phyloP scores from a whole-genome alignment of 2,888 invertebrate genomes.

The Dasypogon diadema region DNA sequence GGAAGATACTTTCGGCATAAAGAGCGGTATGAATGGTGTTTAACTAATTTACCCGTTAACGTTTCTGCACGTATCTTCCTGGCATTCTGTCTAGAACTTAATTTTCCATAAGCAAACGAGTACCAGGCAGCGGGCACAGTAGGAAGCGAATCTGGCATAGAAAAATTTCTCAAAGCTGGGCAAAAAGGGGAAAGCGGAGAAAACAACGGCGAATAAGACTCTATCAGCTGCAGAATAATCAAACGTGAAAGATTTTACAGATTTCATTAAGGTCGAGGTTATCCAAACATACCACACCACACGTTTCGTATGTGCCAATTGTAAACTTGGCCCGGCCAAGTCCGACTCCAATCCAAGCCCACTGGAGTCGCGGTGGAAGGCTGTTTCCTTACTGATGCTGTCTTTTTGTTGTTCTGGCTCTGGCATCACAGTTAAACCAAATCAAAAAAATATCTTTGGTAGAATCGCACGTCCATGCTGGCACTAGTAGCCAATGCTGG shows the following conservation, averaged over 20 bases:
- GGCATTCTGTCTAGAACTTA: conserved; percentile 42
- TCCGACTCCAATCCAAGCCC: conserved; percentile 23
- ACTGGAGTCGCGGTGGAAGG: conserved; percentile 25
- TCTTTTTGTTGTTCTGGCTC: conserved; percentile 45
- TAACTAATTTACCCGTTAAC: conserved; percentile 57
- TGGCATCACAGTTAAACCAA: conserved; percentile 49
- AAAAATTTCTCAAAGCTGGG: conserved; percentile 21
- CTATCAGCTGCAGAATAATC: conserved; percentile 53
- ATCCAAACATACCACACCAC: conserved; percentile 61
- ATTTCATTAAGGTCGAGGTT: conserved; percentile 66
- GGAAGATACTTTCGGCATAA: conserved; percentile 14
- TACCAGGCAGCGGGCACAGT: neutral
- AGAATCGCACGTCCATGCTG: conserved; percentile 35
- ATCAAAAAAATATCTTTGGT: conserved; percentile 44
- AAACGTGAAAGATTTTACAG: conserved; percentile 57
- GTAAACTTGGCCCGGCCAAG: neutral
- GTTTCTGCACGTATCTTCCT: conserved; percentile 42
- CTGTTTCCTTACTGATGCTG: conserved; percentile 17
- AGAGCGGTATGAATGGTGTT: conserved; percentile 51
- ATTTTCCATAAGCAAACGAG: conserved; percentile 47
- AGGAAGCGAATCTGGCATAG: conserved; percentile 16
- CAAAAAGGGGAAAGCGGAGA: conserved; percentile 3
- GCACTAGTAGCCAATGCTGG: conserved; percentile 27
- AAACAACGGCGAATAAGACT: conserved; percentile 13
- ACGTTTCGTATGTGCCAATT: conserved; percentile 50